phyloP scores from a whole-genome alignment of 2,797 vertebrate species.

The Periophthalmus magnuspinnatus region DNA sequence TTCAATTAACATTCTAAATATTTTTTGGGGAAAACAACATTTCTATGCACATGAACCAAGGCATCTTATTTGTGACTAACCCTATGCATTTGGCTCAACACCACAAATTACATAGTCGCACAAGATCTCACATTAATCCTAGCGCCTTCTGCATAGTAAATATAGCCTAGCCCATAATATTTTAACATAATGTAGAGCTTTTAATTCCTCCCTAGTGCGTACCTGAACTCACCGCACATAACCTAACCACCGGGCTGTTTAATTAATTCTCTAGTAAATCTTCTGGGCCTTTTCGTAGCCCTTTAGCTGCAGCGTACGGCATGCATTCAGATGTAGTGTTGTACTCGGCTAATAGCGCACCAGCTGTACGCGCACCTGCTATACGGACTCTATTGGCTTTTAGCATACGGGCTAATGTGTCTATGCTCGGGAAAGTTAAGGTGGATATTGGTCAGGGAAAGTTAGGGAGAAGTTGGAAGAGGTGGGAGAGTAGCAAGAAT shows the following conservation, averaged over 20 bases:
- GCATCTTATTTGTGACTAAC: background rate
- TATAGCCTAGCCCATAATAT: background rate
- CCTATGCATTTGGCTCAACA: background rate
- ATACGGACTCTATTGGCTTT: constrained; percentile 2
- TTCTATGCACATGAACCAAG: too few relatives aligned
- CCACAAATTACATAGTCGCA: background rate
- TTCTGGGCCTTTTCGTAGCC: background rate
- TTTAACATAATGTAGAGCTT: constrained; percentile 2
- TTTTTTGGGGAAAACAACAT: background rate
- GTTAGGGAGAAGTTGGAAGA: background rate
- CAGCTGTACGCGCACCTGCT: constrained; percentile 12
- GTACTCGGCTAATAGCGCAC: background rate
- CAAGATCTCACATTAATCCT: background rate
- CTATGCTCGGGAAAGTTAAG: background rate
- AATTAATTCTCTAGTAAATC: constrained; percentile 18
- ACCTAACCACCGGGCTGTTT: constrained; percentile 4
- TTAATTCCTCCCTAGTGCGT: constrained; percentile 5
- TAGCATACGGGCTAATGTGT: background rate
- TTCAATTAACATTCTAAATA: background rate
- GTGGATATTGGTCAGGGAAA: background rate
- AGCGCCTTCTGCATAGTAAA: background rate
- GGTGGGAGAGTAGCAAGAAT: background rate
- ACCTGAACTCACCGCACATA: background rate
- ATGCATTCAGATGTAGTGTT: background rate
- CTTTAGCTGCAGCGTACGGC: constrained; percentile 2